Evolutionary conservation across 2,113 vertebrate genomes (phyloP).

Genomic region (Calidris pygmaea): DNA sequence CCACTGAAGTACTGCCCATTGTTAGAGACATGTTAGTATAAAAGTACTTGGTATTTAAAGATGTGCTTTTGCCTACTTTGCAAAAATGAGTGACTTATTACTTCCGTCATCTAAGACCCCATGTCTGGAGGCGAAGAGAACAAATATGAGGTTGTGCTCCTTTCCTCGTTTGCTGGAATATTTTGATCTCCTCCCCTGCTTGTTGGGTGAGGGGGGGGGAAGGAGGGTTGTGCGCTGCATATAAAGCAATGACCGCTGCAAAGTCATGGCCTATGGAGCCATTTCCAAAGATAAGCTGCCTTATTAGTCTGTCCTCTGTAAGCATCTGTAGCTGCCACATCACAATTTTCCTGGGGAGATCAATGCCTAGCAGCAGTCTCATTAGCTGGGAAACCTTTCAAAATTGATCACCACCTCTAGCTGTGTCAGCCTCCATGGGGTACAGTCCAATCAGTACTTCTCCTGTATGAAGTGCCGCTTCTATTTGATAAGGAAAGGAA

Average conservation of each 20-base stretch:
- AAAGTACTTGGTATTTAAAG: not conserved
- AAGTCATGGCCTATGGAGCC: not conserved
- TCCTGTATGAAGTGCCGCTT: not conserved
- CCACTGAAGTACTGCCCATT: not conserved
- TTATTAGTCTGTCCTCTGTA: not conserved
- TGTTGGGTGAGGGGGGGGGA: not conserved
- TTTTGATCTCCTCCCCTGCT: conserved; percentile 10
- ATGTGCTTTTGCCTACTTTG: not conserved
- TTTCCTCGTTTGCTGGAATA: not conserved
- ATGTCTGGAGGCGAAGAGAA: not conserved
- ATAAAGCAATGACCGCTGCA: conserved; percentile 21
- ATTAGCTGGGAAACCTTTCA: conserved; percentile 33
- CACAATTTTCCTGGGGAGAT: conserved; percentile 29
- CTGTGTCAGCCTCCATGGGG: not conserved
- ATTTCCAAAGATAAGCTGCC: conserved; percentile 21
- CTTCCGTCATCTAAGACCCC: not conserved
- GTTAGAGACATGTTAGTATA: fast-evolving
- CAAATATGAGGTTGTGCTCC: not conserved
- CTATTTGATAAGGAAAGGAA: not conserved
- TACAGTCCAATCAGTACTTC: not conserved
- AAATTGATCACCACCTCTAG: conserved; percentile 29
- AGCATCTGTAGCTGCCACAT: conserved; percentile 8
- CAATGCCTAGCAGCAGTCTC: conserved; percentile 24
- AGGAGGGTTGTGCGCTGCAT: not conserved
- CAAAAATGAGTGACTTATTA: not conserved